phyloP scores from a whole-genome alignment of 1,140 invertebrate species.

The Caenorhabditis tropicalis region DNA sequence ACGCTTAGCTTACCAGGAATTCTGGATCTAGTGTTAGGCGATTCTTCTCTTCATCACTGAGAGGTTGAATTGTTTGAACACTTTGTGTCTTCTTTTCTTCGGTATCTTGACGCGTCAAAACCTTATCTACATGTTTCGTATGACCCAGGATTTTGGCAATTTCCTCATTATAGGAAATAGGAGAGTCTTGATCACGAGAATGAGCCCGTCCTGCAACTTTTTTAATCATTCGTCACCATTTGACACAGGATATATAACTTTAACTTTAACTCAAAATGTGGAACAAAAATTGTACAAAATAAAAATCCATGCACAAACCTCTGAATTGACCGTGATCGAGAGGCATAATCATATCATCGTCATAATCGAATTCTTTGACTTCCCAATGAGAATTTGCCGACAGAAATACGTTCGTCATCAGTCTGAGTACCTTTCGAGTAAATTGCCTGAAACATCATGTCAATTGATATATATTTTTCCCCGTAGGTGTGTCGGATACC shows the following conservation, averaged over 20 bases:
- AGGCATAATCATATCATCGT: conserved; percentile 51
- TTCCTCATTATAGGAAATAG: conserved; percentile 12
- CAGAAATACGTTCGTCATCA: conserved; percentile 54
- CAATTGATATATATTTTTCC: not conserved
- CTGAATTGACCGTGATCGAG: conserved; percentile 22
- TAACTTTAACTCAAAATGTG: not conserved
- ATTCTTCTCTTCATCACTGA: conserved; percentile 25
- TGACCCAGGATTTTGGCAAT: conserved; percentile 21
- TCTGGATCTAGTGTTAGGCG: conserved; percentile 7
- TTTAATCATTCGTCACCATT: no score
- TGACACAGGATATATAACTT: no score
- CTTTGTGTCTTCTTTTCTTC: conserved; percentile 5
- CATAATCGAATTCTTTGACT: conserved; percentile 58
- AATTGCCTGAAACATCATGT: conserved; percentile 47
- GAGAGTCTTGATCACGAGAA: conserved; percentile 15
- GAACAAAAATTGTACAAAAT: not conserved
- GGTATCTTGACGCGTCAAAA: not conserved
- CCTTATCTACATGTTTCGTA: not conserved
- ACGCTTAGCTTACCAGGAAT: conserved; percentile 14
- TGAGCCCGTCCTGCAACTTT: conserved; percentile 29
- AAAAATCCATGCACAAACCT: conserved; percentile 8
- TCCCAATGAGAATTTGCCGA: conserved; percentile 52
- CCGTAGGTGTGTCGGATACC: no score
- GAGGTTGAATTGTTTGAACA: not conserved
- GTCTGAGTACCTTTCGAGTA: conserved; percentile 60